These are phyloP conservation scores for Geothlypis trichas DNA, from an alignment of 2,113 vertebrate species.

Conservation along the genomic window DNA sequence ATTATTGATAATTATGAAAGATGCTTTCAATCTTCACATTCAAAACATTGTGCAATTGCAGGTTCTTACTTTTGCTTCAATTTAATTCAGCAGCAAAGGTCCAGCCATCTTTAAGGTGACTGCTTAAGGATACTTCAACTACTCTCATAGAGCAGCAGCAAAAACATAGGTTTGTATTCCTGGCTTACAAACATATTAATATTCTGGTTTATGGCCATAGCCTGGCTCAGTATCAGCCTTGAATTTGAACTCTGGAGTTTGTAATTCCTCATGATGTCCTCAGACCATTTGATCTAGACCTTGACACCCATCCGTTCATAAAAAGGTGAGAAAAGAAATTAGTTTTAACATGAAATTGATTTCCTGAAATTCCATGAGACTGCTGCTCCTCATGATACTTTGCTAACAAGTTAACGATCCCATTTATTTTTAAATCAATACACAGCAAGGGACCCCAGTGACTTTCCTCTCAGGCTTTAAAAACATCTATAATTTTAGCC, in stretches of 20 bases:
- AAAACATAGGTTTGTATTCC: neutral
- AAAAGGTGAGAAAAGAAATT: constrained; percentile 23
- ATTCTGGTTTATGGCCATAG: neutral
- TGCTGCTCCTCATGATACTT: neutral
- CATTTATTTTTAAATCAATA: constrained; percentile 53
- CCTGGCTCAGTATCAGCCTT: neutral
- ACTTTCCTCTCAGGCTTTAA: constrained; percentile 2
- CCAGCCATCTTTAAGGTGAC: neutral
- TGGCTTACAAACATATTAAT: neutral
- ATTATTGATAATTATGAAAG: neutral
- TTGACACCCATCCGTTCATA: neutral
- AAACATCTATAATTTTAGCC: constrained; percentile 22
- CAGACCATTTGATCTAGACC: neutral
- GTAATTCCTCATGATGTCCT: neutral
- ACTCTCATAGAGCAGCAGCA: neutral
- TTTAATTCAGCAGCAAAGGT: neutral
- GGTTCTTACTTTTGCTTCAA: neutral
- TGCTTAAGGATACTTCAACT: neutral
- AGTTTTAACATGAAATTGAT: constrained; percentile 28
- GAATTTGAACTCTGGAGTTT: neutral
- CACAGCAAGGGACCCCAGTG: neutral
- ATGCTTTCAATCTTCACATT: neutral
- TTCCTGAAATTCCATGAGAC: constrained; percentile 14
- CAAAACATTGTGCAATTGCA: neutral
- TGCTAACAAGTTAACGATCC: constrained; percentile 23